Base-by-base conservation (phyloP, 92 coral and sea anemone genomes). In the Epizoanthus rinbou region DNA sequence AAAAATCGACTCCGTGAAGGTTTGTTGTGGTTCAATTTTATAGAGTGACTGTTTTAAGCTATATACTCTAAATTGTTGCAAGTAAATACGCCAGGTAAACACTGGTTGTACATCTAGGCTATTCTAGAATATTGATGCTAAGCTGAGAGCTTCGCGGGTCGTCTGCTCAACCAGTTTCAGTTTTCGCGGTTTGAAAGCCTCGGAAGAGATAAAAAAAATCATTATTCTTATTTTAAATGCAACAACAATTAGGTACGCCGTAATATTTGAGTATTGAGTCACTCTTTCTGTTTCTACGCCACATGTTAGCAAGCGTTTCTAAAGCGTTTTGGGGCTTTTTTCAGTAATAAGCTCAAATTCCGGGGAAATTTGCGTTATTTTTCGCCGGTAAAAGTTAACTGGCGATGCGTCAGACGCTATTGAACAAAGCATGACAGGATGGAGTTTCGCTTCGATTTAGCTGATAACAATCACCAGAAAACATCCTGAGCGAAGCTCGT, bases 1-100 rank as follows among this genome's bases (percentile, higher is more conserved):
- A 72, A 93, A 91, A 82, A 88, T 91, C 69, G 82, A 91, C 23
- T 88, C 98, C 13, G 85, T 93, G 52, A 81, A 86, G 98, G 98
- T 93, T 63, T 56, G 87, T 88, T 37, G 57, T 60, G 28, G 28
- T 78, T 78, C 41, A 62, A 18, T 60, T 78, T 41, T 78, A 53
- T 78, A 62, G 82, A 78, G 82, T 78, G 82, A 78, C 82, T 78
- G 71, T 62, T 76, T 76, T 23, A 62, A 57, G 64, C 81, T 72
- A 41, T 45, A 53, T 63, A 69, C 68, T 67, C 69, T 82, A 88
- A 90, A 86, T 73, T 72, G 84, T 76, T 83, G 70, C 80, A 67
- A 87, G 91, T 87, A 90, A 90, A 90, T 86, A 84, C 74, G 39
- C 41, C 56, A 50, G 33, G 73, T 68, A 78, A 78, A 78, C 64